Base-by-base conservation (phyloP, 2,113 vertebrate genomes). In the Mastomys coucha region DNA sequence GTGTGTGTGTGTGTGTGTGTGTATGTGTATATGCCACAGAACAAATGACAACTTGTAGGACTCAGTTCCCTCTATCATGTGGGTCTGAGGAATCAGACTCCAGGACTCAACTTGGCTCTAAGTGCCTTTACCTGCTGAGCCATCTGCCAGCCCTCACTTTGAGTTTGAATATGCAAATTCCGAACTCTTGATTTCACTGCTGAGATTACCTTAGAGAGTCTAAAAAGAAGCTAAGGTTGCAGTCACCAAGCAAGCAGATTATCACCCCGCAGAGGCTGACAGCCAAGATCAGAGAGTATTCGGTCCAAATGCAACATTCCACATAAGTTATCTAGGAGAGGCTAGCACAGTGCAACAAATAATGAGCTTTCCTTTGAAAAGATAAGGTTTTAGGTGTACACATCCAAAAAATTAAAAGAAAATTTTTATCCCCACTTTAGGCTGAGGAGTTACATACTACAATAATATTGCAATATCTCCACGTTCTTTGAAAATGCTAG, bases 151-250 rank as follows among this genome's bases (percentile, higher is more conserved):
- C 42, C 10, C 75, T 92, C 45, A 17, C 88, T 85, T 45, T 24
- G 33, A 73, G n/a, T 77, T 90, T 97, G 88, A 97, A 95, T 77
- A 93, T 45, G 91, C 51, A 94, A 88, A 91, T 93, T 45, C n/a
- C 85, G 70, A 94, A 90, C 24, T 31, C 26, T 87, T 87, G 33
- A 69, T 73, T 91, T 87, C 45, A 75, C 45, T 13, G n/a, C 69
- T 53, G 90, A 36, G 42, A 76, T 81, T 73, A 76, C 90, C 24
- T 88, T 81, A 80, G 39, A 73, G 51, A 51, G 39, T 85, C 51
- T 87, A 70, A 76, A 63, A 80, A 73, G 89, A 75, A 73, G 53
- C 81, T 26, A 86, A 82, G 60, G 36, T 82, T 88, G 45, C n/a
- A 70, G 69, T 89, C 96, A 58, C 81, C 60, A 65, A 42, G 60